Evolutionary conservation across 2,113 vertebrate genomes (phyloP).

Genomic region (Oncorhynchus keta): DNA sequence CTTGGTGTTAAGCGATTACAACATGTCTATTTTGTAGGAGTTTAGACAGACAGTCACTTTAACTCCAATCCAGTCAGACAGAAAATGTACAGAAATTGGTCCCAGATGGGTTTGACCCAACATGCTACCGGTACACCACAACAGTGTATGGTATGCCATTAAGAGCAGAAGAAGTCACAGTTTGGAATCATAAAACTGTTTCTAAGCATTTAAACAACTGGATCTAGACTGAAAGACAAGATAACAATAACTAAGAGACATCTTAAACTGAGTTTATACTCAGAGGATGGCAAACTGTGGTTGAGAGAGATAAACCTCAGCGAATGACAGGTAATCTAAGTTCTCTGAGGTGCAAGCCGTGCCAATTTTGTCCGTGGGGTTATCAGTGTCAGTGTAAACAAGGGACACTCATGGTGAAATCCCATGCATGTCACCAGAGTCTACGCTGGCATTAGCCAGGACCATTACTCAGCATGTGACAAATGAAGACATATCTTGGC

Average conservation of each 20-base stretch:
- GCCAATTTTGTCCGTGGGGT: constrained; percentile 26
- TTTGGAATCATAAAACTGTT: not conserved
- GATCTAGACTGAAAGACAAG: not conserved
- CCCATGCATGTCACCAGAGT: not conserved
- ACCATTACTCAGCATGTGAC: constrained; percentile 21
- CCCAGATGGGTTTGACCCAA: not conserved
- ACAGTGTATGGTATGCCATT: not conserved
- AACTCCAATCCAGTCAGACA: not conserved
- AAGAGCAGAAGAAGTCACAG: not conserved
- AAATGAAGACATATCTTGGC: constrained; percentile 17
- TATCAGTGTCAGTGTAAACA: not conserved
- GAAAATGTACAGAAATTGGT: not conserved
- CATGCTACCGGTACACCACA: not conserved
- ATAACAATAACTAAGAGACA: not conserved
- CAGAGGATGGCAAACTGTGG: not conserved
- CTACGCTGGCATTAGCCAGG: constrained; percentile 30
- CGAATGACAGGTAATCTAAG: no score
- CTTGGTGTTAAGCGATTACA: not conserved
- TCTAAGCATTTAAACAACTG: not conserved
- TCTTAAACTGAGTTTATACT: not conserved
- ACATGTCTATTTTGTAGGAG: not conserved
- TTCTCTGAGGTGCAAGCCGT: constrained; percentile 35
- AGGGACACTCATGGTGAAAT: no score
- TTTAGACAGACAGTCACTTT: not conserved
- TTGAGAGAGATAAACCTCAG: not conserved